These are phyloP conservation scores for Halcyon badia DNA, from an alignment of 2,797 vertebrate genomes.

Conservation along the genomic window DNA sequence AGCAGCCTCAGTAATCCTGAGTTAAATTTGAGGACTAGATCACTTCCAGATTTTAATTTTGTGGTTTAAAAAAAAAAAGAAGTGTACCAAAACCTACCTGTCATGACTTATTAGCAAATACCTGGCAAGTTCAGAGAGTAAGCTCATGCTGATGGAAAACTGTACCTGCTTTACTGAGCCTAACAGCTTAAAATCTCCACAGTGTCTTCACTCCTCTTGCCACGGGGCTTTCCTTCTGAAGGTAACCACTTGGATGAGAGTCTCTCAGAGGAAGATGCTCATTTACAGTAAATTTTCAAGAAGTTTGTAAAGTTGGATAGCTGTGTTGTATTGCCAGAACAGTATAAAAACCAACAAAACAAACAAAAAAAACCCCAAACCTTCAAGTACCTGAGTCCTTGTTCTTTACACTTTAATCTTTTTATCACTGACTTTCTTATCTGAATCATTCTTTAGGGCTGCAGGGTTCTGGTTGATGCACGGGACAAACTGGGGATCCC, in stretches of 20 bases:
- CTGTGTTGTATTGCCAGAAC: background rate
- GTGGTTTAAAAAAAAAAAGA: too few relatives aligned
- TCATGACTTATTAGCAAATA: background rate
- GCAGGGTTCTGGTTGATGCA: slow-evolving; percentile 94
- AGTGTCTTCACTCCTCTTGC: background rate
- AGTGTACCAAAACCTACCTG: background rate
- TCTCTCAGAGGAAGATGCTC: background rate
- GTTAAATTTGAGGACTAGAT: background rate
- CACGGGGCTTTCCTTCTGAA: background rate
- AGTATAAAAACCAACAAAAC: background rate
- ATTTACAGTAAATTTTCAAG: background rate
- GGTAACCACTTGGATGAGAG: background rate
- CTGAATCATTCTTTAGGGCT: slow-evolving; percentile 83
- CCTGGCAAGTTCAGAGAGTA: background rate
- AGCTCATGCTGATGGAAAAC: background rate
- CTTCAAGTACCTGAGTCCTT: background rate
- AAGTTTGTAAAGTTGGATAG: background rate
- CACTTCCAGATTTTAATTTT: background rate
- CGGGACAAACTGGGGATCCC: slow-evolving; percentile 94
- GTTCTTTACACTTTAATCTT: background rate
- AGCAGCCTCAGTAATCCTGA: background rate
- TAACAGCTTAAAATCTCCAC: background rate
- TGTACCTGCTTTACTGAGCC: background rate
- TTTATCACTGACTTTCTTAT: background rate
- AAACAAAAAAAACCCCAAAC: background rate